A percentile compares a stretch with the other conserved stretches of the same genome.
phyloP scores from a whole-genome alignment of 2,888 invertebrate species.

The Gryllus longicercus region DNA sequence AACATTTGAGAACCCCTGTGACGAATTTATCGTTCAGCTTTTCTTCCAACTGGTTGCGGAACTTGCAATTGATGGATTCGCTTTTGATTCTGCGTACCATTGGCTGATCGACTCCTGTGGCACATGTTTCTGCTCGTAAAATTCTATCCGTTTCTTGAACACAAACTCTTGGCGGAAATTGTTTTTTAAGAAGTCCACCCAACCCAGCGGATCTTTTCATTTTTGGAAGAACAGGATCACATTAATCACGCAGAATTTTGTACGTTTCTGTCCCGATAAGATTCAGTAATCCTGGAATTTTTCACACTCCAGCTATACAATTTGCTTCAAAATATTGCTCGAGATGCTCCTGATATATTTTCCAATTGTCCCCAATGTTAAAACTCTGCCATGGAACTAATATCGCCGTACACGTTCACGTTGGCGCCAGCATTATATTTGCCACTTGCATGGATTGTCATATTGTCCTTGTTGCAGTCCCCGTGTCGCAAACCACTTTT shows the following conservation, averaged over 20 bases:
- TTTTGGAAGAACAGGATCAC: background rate
- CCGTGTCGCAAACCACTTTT: no score
- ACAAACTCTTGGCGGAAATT: background rate
- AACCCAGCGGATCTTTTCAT: background rate
- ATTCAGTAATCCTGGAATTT: background rate
- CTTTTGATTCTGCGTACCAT: conserved; percentile 11
- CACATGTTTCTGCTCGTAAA: background rate
- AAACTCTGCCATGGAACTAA: background rate
- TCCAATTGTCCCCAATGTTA: background rate
- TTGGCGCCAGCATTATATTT: no score
- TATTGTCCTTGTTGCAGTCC: no score
- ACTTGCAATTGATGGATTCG: background rate
- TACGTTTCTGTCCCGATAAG: background rate
- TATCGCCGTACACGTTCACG: background rate
- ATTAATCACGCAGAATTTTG: background rate
- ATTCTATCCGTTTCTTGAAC: background rate
- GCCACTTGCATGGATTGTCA: no score
- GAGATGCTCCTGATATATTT: background rate
- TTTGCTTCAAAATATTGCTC: conserved; percentile 12
- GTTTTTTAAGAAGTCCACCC: background rate
- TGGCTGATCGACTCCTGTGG: background rate
- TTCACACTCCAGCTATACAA: background rate
- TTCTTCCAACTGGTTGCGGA: background rate
- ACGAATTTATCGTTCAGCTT: background rate
- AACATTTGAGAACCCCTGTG: background rate